A percentile compares a stretch with the other conserved stretches of the same genome.
Conservation (phyloP, 2,113 vertebrate genomes). For the Chionodraco myersi region DNA sequence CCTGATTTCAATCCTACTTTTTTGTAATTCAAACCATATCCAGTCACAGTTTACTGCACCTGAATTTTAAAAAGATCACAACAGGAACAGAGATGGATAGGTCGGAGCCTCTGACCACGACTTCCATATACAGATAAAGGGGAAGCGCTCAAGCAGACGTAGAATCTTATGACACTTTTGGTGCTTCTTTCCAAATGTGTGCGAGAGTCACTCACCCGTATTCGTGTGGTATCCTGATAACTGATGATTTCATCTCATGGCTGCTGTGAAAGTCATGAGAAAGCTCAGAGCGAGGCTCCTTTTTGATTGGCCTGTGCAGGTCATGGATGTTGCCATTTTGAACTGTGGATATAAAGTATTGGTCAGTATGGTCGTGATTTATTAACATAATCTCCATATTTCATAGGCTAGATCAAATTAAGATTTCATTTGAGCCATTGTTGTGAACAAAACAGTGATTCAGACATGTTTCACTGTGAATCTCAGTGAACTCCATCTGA, state of each 20-base stretch:
- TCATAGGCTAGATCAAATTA: too few relatives aligned
- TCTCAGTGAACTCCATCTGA: neutral
- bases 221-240: slow-evolving; percentile 83
- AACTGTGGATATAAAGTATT: slow-evolving; percentile 39
- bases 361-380: neutral
- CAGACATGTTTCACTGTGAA: slow-evolving; percentile 1
- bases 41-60: neutral
- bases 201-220: slow-evolving; percentile 87
- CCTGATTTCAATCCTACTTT: neutral
- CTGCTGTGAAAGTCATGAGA: slow-evolving; percentile 77
- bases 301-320: slow-evolving; percentile 91
- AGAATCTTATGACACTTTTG: slow-evolving; percentile 5
- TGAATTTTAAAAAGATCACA: neutral
- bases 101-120: too few relatives aligned
- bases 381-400: neutral
- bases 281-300: slow-evolving; percentile 86
- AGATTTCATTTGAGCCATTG: neutral
- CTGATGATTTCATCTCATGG: slow-evolving; percentile 89
- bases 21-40: neutral
- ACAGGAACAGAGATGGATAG: slow-evolving; percentile 7
- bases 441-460: neutral
- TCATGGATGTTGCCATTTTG: slow-evolving; percentile 78
- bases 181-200: slow-evolving; percentile 16
- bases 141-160: slow-evolving; percentile 23
- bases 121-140: slow-evolving; percentile 16